Conservation (phyloP, 2,888 invertebrate genomes). For the Hyles lineata region DNA sequence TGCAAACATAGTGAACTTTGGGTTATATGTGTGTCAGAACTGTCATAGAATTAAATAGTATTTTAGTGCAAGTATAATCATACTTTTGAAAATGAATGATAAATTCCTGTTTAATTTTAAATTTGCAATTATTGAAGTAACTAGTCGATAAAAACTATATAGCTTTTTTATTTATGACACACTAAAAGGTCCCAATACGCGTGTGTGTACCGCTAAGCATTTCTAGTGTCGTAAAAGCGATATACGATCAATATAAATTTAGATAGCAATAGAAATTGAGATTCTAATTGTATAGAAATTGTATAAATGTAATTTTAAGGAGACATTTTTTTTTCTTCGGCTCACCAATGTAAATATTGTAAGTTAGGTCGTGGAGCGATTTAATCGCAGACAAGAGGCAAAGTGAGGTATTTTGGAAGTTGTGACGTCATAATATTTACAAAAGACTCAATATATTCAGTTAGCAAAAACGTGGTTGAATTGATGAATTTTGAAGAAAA, state of each 20-base stretch:
- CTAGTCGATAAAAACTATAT: neutral
- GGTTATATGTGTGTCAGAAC: no score
- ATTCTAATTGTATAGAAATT: conserved; percentile 65
- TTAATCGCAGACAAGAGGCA: conserved; percentile 49
- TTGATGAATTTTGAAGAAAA: no score
- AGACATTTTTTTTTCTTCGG: conserved; percentile 56
- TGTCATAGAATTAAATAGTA: no score
- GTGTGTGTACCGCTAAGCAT: conserved; percentile 52
- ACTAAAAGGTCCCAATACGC: neutral
- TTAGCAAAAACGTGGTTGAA: no score
- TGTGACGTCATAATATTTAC: neutral
- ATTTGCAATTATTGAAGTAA: neutral
- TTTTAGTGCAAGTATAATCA: no score
- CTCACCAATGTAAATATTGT: conserved; percentile 77
- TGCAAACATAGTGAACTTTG: no score
- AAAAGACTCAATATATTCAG: neutral
- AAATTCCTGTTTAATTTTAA: neutral
- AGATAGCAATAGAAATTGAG: conserved; percentile 59
- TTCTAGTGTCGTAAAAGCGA: conserved; percentile 51
- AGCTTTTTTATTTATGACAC: neutral
- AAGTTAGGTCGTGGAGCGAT: conserved; percentile 60
- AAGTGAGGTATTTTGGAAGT: conserved; percentile 17
- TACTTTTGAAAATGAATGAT: no score
- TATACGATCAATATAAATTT: conserved; percentile 47
- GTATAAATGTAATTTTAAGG: conserved; percentile 59